phyloP scores from a whole-genome alignment of 2,888 invertebrate genomes.

The Endotricha flammealis region DNA sequence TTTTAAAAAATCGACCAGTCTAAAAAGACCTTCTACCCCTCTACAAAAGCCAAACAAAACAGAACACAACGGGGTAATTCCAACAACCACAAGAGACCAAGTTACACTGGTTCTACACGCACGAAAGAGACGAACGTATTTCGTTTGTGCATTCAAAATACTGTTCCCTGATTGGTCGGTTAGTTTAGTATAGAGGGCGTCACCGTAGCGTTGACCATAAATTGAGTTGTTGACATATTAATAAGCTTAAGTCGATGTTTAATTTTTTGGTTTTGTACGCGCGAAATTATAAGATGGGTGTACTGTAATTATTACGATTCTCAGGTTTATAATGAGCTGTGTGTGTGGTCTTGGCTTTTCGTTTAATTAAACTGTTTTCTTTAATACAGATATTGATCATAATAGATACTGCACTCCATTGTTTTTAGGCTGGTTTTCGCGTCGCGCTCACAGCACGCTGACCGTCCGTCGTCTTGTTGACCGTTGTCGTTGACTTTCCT shows the following conservation, averaged over 20 bases:
- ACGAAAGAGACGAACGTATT: no score
- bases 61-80: constrained; percentile 11
- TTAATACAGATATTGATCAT: no score
- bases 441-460: no score
- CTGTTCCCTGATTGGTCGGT: constrained; percentile 66
- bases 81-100: constrained; percentile 19
- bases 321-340: constrained; percentile 65
- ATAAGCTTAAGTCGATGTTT: constrained; percentile 75
- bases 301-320: constrained; percentile 70
- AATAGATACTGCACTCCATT: no score
- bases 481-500: no score
- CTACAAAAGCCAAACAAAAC: constrained; percentile 15
- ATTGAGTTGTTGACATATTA: constrained; percentile 79
- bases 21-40: constrained; percentile 14
- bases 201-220: constrained; percentile 68
- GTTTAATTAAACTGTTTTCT: constrained; percentile 62
- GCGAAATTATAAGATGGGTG: constrained; percentile 73
- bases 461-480: no score
- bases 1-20: constrained; percentile 21
- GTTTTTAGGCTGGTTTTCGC: no score
- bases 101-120: no score
- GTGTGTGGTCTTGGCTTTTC: constrained; percentile 67
- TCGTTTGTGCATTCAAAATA: no score
- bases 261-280: constrained; percentile 58
- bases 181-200: constrained; percentile 62